phyloP scores from a whole-genome alignment of 2,113 vertebrate species.

The Ovis aries region ARS-UI_Ramb_v3.0 NC_056054.1:168301001-168301500 shows the following conservation, averaged over 20 bases:
- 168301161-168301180: no score
- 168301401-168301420: not conserved
- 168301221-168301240: no score
- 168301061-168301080: no score
- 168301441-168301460: not conserved
- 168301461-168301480: not conserved
- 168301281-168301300: not conserved
- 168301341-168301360: not conserved
- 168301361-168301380: not conserved
- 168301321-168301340: not conserved
- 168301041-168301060: no score
- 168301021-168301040: no score
- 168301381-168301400: not conserved
- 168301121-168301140: no score
- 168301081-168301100: no score
- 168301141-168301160: rapidly evolving
- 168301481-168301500: not conserved
- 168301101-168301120: no score
- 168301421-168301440: not conserved
- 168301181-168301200: no score
- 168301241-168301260: no score
- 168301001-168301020: no score
- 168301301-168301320: not conserved
- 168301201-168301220: rapidly evolving
- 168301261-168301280: not conserved